phyloP scores from a whole-genome alignment of 1,140 invertebrate species.

The Coelopa frigida region DNA sequence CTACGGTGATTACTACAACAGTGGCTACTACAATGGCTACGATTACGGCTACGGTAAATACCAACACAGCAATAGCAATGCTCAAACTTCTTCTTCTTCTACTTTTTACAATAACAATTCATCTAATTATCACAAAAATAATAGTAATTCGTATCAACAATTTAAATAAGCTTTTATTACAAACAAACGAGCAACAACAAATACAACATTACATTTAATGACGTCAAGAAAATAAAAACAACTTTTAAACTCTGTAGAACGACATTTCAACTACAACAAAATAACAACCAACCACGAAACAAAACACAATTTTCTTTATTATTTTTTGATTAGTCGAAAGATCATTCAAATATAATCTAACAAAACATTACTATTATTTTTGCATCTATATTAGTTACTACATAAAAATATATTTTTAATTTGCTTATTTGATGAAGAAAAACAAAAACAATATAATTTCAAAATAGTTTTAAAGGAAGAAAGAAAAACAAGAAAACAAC shows the following conservation, averaged over 20 bases:
- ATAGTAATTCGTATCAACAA: constrained; percentile 43
- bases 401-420: background rate
- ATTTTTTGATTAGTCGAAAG: too few species aligned
- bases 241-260: too few species aligned
- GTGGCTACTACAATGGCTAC: constrained; percentile 71
- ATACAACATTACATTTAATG: background rate
- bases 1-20: constrained; percentile 67
- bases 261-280: constrained; percentile 12
- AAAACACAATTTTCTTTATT: background rate
- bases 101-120: constrained; percentile 37
- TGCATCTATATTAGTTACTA: background rate
- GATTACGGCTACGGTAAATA: constrained; percentile 73
- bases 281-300: background rate
- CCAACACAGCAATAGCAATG: constrained; percentile 41
- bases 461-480: too few species aligned
- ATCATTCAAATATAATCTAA: background rate
- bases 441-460: too few species aligned
- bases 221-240: constrained; percentile 1
- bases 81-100: constrained; percentile 34
- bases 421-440: too few species aligned
- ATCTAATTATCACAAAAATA: constrained; percentile 43
- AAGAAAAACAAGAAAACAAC: constrained; percentile 2
- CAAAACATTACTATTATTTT: background rate
- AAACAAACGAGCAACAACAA: constrained; percentile 4
- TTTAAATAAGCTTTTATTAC: too few species aligned